Evolutionary conservation across 2,888 invertebrate species (phyloP), one percentile per base, ranked within the genome.

Genomic region (Cantharis flavilabris): DNA sequence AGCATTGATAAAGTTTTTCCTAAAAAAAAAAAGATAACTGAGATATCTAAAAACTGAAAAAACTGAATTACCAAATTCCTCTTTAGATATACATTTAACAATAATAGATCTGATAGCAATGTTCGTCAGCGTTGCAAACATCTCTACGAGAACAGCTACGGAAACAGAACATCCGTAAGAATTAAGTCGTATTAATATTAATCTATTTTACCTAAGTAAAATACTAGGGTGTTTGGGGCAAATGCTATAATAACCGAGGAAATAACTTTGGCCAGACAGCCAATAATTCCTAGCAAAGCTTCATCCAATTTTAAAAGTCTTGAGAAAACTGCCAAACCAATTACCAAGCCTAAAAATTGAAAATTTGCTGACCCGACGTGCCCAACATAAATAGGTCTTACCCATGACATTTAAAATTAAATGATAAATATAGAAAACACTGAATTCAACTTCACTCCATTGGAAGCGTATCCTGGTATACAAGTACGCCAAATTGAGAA

Each of bases 341-440:
- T 86, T 85, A 70, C 72, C 82, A 84, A 65, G 20, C 20, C 26
- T 67, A 7, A 11, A 26, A 67, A 1, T 4, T 14, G 3, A 26
- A 7, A n/a, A n/a, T 67, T 5, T 3, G 9, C 10, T 18, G 3
- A n/a, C 1, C 3, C 4, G 1, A 13, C 0, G 13, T 33, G 3
- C 3, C 3, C 11, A 3, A 9, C 1, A 9, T 62, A 13, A 13
- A 11, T 16, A 13, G 49, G 18, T 3, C 20, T 20, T 64, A 30
- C 70, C 62, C 9, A 14, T 1, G 3, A 62, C 13, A 14, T 67
- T 94, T 78, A 93, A 93, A 83, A 94, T 91, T 92, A 95, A 94
- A 76, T 93, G 92, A 85, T 94, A 95, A 13, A 95, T 95, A 23
- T 94, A 94, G 85, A 94, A 67, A 9, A 67, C 1, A 11, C 65